Evolutionary conservation across 2,888 invertebrate genomes (phyloP).

Genomic region (Ophion ventricosus): DNA sequence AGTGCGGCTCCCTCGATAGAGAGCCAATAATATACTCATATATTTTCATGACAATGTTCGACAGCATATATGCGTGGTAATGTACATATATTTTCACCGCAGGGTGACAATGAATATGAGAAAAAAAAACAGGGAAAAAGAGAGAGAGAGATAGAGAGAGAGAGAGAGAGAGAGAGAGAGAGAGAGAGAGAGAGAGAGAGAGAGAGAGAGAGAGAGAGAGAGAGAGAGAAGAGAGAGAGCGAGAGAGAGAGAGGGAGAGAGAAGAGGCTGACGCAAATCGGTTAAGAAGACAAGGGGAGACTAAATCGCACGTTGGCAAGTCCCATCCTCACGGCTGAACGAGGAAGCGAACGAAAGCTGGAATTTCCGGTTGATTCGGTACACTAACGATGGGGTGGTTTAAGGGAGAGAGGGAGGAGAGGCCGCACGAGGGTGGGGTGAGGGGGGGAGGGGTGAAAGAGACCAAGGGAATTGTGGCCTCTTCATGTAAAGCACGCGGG

Average conservation of each 20-base stretch:
- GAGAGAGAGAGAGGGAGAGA: not conserved
- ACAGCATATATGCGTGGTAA: constrained; percentile 10
- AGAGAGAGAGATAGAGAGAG: no score
- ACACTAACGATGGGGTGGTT: constrained; percentile 82
- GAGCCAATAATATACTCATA: constrained; percentile 71
- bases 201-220: not conserved
- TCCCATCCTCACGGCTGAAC: constrained; percentile 73
- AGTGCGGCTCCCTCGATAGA: constrained; percentile 68
- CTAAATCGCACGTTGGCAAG: constrained; percentile 65
- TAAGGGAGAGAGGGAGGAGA: not conserved
- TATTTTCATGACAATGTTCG: constrained; percentile 79
- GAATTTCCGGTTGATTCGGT: constrained; percentile 84
- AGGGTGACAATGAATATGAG: constrained; percentile 52
- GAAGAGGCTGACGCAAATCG: constrained; percentile 55
- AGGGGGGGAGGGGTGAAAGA: not conserved
- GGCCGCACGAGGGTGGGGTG: constrained; percentile 13
- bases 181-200: constrained; percentile 23
- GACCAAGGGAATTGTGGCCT: constrained; percentile 44
- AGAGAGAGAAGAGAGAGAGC: not conserved
- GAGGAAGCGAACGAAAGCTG: constrained; percentile 81
- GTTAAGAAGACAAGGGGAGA: constrained; percentile 64
- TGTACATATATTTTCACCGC: constrained; percentile 20
- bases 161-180: not conserved
- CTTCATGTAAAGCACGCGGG: constrained; percentile 52
- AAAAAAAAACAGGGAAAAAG: constrained; percentile 1